phyloP scores from a whole-genome alignment of 2,113 vertebrate genomes.

The Erinaceus europaeus region DNA sequence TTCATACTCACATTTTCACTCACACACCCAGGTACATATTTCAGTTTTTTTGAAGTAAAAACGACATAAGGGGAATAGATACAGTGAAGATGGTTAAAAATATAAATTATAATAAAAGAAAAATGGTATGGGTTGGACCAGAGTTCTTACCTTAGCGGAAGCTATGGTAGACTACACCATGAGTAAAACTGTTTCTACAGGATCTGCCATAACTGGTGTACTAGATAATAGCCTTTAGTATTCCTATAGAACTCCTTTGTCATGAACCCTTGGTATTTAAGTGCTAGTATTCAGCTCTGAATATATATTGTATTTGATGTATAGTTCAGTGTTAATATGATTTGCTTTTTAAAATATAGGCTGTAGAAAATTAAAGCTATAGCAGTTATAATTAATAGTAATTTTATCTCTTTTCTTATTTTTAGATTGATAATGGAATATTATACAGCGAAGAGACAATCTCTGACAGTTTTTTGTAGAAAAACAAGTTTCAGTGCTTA shows the following conservation, averaged over 20 bases:
- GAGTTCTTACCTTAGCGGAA: neutral
- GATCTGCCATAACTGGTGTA: neutral
- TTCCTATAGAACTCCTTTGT: neutral
- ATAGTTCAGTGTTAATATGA: conserved; percentile 3
- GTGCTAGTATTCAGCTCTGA: neutral
- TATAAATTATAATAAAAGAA: neutral
- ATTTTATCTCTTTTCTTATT: conserved; percentile 58
- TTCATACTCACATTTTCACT: neutral
- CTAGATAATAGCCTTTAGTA: neutral
- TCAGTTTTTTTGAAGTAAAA: neutral
- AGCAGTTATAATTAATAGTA: conserved; percentile 8
- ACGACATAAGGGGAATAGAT: neutral
- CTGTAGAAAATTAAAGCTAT: conserved; percentile 17
- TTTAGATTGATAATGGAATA: conserved; percentile 75
- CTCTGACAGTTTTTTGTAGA: conserved; percentile 83
- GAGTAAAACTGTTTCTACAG: neutral
- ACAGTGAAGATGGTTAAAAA: neutral
- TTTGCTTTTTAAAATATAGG: conserved; percentile 11
- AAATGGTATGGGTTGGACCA: neutral
- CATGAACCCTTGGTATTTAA: neutral
- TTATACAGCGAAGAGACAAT: conserved; percentile 85
- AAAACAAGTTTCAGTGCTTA: conserved; percentile 89
- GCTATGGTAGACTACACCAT: neutral
- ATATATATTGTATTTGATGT: neutral
- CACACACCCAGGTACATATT: neutral